Evolutionary conservation across 2,797 vertebrate species (phyloP).

Genomic region (Staurois parvus): DNA sequence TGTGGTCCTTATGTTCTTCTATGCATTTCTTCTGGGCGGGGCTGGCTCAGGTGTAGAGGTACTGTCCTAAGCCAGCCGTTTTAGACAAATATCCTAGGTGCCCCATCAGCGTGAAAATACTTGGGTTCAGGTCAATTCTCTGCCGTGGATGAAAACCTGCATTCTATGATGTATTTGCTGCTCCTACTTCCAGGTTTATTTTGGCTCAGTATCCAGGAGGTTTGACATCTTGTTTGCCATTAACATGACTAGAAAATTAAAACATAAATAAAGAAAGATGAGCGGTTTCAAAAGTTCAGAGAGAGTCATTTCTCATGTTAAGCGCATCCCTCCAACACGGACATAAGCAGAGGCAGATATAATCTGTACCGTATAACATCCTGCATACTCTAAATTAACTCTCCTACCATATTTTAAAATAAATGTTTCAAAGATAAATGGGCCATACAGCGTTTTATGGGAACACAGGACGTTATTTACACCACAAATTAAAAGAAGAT

Average conservation of each 20-base stretch:
- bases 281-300: not conserved
- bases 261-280: constrained; percentile 11
- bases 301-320: constrained; percentile 27
- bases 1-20: too few relatives aligned
- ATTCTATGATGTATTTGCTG: not conserved
- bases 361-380: not conserved
- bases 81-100: too few relatives aligned
- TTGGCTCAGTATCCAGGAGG: not conserved
- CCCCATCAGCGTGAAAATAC: too few relatives aligned
- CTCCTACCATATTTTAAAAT: constrained; percentile 27
- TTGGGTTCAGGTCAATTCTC: not conserved
- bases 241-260: not conserved
- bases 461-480: not conserved
- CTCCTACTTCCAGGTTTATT: not conserved
- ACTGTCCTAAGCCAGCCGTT: too few relatives aligned
- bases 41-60: too few relatives aligned
- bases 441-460: not conserved
- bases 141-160: not conserved
- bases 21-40: too few relatives aligned
- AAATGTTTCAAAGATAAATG: not conserved
- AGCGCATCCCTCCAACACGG: not conserved
- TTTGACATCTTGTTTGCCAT: constrained; percentile 11
- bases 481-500: not conserved
- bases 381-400: not conserved
- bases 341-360: not conserved